Conservation (phyloP, 2,888 invertebrate genomes). For the Pimpla rufipes region DNA sequence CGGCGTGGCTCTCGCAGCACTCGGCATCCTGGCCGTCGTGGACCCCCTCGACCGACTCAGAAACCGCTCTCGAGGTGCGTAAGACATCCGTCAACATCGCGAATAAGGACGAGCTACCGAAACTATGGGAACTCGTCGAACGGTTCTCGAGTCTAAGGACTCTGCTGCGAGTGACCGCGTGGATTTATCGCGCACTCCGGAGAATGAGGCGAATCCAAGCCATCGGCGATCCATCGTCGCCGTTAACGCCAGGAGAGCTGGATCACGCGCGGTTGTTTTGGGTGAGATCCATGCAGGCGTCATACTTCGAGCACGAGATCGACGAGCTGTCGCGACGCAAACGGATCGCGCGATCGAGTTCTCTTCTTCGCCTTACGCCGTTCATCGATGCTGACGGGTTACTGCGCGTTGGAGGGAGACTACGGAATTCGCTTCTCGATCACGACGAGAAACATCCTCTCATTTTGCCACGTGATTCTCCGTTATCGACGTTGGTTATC, state of each 20-base stretch:
- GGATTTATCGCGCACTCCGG: neutral
- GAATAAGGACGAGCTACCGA: neutral
- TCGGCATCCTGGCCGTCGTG: conserved; percentile 1
- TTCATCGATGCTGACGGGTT: too few relatives aligned
- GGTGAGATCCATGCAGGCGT: neutral
- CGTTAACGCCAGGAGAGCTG: neutral
- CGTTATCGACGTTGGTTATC: too few relatives aligned
- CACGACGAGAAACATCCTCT: too few relatives aligned
- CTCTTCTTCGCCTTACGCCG: neutral
- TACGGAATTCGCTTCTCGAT: too few relatives aligned
- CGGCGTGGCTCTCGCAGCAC: conserved; percentile 2
- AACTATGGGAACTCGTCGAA: neutral
- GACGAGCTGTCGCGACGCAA: neutral
- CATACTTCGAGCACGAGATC: neutral
- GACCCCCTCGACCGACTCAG: neutral
- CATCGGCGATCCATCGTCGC: neutral
- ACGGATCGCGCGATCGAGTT: conserved; percentile 13
- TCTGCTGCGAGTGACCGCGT: neutral
- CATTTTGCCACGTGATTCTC: too few relatives aligned
- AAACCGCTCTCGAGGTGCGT: neutral
- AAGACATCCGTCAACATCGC: neutral
- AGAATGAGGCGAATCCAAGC: neutral
- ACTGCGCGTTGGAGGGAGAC: too few relatives aligned
- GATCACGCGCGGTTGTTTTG: neutral
- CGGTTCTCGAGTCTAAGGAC: neutral